Conservation (phyloP, 2,113 vertebrate species). For the Plectropomus leopardus region DNA sequence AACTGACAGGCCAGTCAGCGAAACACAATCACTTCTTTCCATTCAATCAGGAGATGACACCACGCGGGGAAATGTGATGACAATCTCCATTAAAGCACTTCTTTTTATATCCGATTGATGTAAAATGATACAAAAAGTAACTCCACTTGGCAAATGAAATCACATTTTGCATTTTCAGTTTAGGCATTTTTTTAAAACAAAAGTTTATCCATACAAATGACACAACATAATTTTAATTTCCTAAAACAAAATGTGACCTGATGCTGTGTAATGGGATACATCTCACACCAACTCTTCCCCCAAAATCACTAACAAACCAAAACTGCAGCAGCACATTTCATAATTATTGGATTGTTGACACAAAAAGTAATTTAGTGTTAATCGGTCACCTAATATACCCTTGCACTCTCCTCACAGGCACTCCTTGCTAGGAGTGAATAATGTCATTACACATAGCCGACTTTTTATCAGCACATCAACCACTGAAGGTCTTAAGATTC, state of each 20-base stretch:
- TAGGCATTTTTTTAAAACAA: neutral
- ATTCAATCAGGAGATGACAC: neutral
- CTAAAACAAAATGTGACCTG: neutral
- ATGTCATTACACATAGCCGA: neutral
- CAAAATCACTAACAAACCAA: neutral
- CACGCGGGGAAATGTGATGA: neutral
- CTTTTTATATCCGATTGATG: neutral
- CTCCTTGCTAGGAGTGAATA: neutral
- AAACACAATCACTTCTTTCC: neutral
- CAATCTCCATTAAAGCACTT: neutral
- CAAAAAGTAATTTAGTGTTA: neutral
- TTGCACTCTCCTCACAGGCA: neutral
- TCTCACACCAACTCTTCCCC: neutral
- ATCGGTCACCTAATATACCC: neutral
- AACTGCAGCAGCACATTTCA: constrained; percentile 8
- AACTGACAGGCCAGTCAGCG: neutral
- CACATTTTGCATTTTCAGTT: neutral
- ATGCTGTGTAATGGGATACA: neutral
- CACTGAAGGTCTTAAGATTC: neutral
- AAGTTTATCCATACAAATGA: neutral
- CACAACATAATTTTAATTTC: neutral
- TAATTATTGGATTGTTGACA: neutral
- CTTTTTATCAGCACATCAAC: neutral
- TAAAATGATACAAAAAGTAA: no score
- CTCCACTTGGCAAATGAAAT: neutral